Evolutionary conservation across 2,797 vertebrate species (phyloP), one percentile per base, ranked within the genome.

Genomic region (Loris lydekkerianus): DNA sequence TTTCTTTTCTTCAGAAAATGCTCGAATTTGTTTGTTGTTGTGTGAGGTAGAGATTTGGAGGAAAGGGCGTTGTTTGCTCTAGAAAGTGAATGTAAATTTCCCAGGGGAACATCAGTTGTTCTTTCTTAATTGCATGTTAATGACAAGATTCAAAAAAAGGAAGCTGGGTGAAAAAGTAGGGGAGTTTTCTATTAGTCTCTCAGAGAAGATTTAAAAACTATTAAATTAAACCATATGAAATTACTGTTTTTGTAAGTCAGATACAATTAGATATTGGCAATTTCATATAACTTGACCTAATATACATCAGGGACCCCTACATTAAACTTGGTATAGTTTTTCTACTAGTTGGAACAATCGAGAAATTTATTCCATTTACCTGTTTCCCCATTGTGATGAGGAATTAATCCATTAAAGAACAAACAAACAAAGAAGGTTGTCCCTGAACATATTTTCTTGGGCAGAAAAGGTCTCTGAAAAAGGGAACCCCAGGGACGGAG

Each of bases 111-210:
- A 85, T 7, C 4, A 43, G 34, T 63, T 65, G 17, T 58, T 86
- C 29, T 89, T 78, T 86, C 49, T 86, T 91, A 90, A 58, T 78
- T 58, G 18, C 49, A 81, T 58, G 17, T 63, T 85, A 78, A 90
- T 70, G 56, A 43, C 31, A 82, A 70, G 34, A 72, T 85, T 89
- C 56, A 56, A 93, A 81, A 90, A 83, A 81, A 37, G 40, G 2
- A 21, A 86, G 37, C 29, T 53, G 65, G 46, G 37, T 67, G 11
- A 20, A 67, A 72, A 94, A 83, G 27, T 46, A 87, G 46, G 34
- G 29, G 46, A 3, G 2, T 76, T 94, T 88, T 25, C 21, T 84
- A 7, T 75, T 60, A 76, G 1, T 8, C 2, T 76, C 6, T 78
- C n/a, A 61, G 43, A 75, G 70, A 76, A 13, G 25, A 56, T 87